A percentile compares a stretch with the other conserved stretches of the same genome.
phyloP scores from a whole-genome alignment of 2,888 invertebrate species.

The Lapara coniferarum region DNA sequence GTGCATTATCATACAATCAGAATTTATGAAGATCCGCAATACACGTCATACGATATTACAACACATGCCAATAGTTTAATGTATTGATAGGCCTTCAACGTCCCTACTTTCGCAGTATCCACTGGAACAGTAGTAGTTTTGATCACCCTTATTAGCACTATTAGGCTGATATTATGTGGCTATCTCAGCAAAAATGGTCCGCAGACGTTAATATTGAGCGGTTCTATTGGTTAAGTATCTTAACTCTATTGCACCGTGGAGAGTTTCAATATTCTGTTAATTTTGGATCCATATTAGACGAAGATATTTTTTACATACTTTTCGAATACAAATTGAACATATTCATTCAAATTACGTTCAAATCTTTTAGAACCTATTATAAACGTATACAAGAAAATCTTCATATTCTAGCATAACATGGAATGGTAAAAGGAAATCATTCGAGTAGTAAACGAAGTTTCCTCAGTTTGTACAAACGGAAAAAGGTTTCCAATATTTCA shows the following conservation, averaged over 20 bases:
- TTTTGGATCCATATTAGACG: no score
- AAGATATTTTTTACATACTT: no score
- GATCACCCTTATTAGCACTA: not conserved
- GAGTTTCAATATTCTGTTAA: no score
- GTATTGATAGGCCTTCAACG: not conserved
- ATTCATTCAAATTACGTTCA: no score
- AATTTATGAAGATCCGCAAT: conserved; percentile 18
- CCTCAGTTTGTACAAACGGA: conserved; percentile 53
- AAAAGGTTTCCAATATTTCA: conserved; percentile 56
- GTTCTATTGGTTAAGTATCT: no score
- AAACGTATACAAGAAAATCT: not conserved
- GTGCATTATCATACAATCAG: conserved; percentile 16
- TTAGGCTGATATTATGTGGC: no score
- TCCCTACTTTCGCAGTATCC: not conserved
- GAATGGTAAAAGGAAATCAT: conserved; percentile 51
- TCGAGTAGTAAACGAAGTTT: conserved; percentile 55
- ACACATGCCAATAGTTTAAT: not conserved
- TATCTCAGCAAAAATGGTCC: no score
- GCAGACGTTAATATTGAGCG: no score
- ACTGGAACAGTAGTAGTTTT: not conserved
- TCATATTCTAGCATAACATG: conserved; percentile 2
- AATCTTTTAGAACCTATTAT: not conserved
- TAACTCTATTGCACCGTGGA: no score
- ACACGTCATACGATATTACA: not conserved
- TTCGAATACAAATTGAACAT: no score